Percentiles rank a stretch among this genome's conserved stretches.
Evolutionary conservation across 2,113 vertebrate species (phyloP).

Genomic region (Leucopsar rothschildi): DNA sequence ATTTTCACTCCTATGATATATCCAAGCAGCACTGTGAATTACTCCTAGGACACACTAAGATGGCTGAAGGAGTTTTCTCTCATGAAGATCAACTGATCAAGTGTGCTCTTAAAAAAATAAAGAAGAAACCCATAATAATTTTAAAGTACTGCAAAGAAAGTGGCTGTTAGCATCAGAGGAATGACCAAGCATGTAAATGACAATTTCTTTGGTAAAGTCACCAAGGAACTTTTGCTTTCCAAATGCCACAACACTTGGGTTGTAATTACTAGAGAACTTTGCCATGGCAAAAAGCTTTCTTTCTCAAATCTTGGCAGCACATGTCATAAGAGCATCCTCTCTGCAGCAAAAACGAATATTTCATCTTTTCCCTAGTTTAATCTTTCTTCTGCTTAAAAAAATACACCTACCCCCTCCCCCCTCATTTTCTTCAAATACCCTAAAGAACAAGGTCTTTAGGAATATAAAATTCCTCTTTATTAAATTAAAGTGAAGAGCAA

Average conservation of each 20-base stretch:
- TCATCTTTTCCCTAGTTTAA: neutral
- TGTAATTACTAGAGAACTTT: neutral
- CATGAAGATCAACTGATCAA: neutral
- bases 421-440: neutral
- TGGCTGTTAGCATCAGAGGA: neutral
- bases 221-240: neutral
- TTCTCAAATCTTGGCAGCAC: neutral
- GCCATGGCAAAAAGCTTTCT: neutral
- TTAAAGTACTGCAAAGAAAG: neutral
- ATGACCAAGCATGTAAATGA: neutral
- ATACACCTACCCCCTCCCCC: fast-evolving
- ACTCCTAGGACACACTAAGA: neutral
- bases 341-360: neutral
- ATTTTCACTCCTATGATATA: neutral
- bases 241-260: neutral
- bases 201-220: neutral
- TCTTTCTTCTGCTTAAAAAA: neutral
- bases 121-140: neutral
- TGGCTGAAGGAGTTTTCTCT: neutral
- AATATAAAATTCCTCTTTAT: neutral
- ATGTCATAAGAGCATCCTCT: neutral
- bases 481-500: neutral
- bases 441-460: neutral
- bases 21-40: neutral
- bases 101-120: neutral